Conservation (phyloP, 2,888 invertebrate genomes). For the Panopea generosa region DNA sequence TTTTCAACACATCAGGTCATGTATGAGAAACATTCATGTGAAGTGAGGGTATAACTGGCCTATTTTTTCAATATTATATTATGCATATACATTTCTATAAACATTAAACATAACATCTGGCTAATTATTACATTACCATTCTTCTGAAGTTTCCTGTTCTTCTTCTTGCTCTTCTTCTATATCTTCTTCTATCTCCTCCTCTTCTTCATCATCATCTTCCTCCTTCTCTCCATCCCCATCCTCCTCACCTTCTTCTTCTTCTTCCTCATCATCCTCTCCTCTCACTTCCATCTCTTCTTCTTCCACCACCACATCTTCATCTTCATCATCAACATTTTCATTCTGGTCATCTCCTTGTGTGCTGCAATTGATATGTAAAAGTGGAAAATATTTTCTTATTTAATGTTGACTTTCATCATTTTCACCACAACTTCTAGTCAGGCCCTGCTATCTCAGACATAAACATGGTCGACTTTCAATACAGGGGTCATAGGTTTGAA, state of each 20-base stretch:
- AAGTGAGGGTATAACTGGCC: too few species aligned
- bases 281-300: conserved; percentile 62
- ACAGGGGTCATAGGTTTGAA: too few species aligned
- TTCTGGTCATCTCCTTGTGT: conserved; percentile 38
- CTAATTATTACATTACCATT: conserved; percentile 41
- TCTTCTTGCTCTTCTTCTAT: conserved; percentile 34
- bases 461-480: too few species aligned
- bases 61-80: too few species aligned
- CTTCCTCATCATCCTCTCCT: conserved; percentile 56
- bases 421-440: too few species aligned
- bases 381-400: neutral
- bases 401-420: neutral
- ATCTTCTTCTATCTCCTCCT: conserved; percentile 33
- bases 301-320: conserved; percentile 58
- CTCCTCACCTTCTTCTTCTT: conserved; percentile 40
- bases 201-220: conserved; percentile 34
- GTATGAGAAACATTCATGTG: too few species aligned
- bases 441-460: too few species aligned
- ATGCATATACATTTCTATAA: too few species aligned
- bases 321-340: conserved; percentile 36
- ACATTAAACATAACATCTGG: too few species aligned
- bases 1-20: too few species aligned
- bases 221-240: conserved; percentile 44
- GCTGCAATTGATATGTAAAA: too few species aligned
- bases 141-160: conserved; percentile 51